phyloP scores from a whole-genome alignment of 2,888 invertebrate genomes.

The Unio pictorum region DNA sequence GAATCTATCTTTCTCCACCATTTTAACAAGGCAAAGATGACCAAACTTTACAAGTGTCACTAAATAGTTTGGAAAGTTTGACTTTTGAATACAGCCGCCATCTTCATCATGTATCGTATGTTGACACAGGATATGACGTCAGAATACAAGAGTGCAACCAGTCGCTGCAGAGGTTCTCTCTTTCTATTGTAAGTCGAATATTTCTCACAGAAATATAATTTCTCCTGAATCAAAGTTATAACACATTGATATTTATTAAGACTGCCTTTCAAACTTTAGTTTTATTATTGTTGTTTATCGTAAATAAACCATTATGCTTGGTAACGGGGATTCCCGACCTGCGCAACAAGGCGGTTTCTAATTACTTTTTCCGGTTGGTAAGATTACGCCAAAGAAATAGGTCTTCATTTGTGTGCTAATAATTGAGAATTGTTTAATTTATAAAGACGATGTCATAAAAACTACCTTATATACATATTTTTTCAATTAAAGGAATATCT shows the following conservation, averaged over 20 bases:
- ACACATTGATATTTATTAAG: no score
- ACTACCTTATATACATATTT: no score
- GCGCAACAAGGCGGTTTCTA: slow-evolving; percentile 45
- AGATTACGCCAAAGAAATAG: background rate
- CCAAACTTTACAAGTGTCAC: background rate
- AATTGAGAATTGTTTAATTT: no score
- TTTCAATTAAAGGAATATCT: no score
- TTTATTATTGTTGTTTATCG: no score
- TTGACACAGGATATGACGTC: slow-evolving; percentile 17
- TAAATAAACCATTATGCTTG: slow-evolving; percentile 30
- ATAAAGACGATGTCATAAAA: no score
- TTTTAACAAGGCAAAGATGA: slow-evolving; percentile 15
- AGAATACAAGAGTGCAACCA: background rate
- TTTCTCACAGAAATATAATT: no score
- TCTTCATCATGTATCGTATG: slow-evolving; percentile 24
- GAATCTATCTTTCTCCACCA: slow-evolving; percentile 63
- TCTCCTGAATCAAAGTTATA: no score
- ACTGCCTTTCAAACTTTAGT: no score
- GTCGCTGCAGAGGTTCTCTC: no score
- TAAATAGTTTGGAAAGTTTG: slow-evolving; percentile 3
- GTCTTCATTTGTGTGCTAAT: no score
- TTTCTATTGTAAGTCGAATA: no score
- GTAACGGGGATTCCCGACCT: slow-evolving; percentile 56
- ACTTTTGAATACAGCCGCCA: slow-evolving; percentile 64
- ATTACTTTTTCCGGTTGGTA: background rate